These are phyloP conservation scores for Brachionus manjavacas DNA, from an alignment of 1,140 invertebrate species.

Conservation along the genomic window DNA sequence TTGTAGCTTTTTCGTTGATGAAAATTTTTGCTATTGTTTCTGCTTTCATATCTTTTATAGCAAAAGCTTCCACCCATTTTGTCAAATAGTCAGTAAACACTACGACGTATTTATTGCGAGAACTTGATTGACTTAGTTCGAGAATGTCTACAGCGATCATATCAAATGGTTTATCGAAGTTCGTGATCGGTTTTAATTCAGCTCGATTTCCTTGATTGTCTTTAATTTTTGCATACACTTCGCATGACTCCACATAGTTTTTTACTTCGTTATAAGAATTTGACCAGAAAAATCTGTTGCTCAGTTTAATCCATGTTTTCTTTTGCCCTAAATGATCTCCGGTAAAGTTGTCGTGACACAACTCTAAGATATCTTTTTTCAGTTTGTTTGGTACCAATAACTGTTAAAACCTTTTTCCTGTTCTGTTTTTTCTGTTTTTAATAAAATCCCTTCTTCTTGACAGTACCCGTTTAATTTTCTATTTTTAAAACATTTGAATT, in stretches of 20 bases:
- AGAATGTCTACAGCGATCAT: constrained; percentile 19
- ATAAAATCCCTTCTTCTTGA: not conserved
- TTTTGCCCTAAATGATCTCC: not conserved
- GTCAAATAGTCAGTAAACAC: constrained; percentile 47
- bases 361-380: not conserved
- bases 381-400: not conserved
- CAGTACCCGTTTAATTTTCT: not conserved
- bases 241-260: not conserved
- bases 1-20: not conserved
- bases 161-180: not conserved
- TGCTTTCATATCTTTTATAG: constrained; percentile 46
- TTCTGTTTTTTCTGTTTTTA: not conserved
- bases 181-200: not conserved
- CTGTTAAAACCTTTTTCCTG: not conserved
- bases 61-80: constrained; percentile 46
- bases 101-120: constrained; percentile 48
- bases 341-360: constrained; percentile 1
- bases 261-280: not conserved
- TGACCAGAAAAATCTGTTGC: constrained; percentile 34
- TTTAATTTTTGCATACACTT: not conserved
- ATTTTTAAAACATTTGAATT: not conserved
- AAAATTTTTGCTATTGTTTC: constrained; percentile 45
- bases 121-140: not conserved
- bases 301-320: constrained; percentile 10
- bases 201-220: not conserved